Percentiles rank a stretch among this genome's conserved stretches.
Conservation (phyloP, 2,888 invertebrate genomes). For the Stenodema calcarata region DNA sequence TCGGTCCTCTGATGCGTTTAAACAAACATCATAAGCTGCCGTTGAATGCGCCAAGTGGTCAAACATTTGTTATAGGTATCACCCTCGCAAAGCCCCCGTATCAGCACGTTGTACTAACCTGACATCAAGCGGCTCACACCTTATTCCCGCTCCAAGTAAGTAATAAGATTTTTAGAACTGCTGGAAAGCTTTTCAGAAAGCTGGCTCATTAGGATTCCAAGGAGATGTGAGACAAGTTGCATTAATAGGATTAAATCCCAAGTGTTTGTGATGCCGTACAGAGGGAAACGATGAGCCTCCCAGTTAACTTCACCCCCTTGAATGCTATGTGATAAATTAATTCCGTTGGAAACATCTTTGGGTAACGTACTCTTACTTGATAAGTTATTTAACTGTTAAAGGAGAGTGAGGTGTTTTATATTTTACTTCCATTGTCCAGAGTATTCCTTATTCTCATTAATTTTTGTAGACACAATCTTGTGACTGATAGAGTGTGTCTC, state of each 20-base stretch:
- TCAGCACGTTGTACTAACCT: not conserved
- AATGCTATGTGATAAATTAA: too few species aligned
- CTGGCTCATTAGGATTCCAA: not conserved
- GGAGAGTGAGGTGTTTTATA: too few species aligned
- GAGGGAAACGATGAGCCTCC: not conserved
- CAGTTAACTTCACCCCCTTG: not conserved
- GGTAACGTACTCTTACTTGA: too few species aligned
- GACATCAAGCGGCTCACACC: not conserved
- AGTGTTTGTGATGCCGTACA: not conserved
- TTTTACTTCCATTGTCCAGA: too few species aligned
- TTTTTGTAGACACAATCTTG: too few species aligned
- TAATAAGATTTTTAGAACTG: not conserved
- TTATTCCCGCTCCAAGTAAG: not conserved
- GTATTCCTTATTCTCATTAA: too few species aligned
- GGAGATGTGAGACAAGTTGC: not conserved
- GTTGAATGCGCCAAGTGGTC: not conserved
- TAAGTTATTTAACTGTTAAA: too few species aligned
- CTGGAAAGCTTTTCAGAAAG: not conserved
- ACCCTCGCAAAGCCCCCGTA: not conserved
- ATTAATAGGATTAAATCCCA: not conserved
- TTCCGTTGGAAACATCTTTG: too few species aligned
- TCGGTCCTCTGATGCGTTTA: too few species aligned
- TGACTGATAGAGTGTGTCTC: too few species aligned
- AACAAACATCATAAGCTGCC: too few species aligned
- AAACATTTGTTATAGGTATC: not conserved